phyloP scores from a whole-genome alignment of 37 sponge, comb jelly and placozoan genomes.

The Cliona cf. orientalis region DNA sequence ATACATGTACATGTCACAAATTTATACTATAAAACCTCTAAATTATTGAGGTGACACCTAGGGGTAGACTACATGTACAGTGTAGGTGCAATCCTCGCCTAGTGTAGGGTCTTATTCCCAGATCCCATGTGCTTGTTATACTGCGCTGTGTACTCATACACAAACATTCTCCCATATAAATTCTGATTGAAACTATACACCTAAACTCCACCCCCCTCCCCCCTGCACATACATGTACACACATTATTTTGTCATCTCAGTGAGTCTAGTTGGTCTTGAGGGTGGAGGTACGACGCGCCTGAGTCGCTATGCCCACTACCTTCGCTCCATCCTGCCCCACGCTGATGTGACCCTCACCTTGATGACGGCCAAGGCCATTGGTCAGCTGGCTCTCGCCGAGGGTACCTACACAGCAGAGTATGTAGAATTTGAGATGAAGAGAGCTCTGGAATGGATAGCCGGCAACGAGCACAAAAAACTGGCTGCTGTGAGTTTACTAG shows the following conservation, averaged over 20 bases:
- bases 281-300: conserved; percentile 63
- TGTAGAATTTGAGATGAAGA: conserved; percentile 90
- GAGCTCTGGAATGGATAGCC: conserved; percentile 83
- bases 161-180: too few relatives aligned
- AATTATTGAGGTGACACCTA: too few relatives aligned
- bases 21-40: too few relatives aligned
- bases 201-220: neutral
- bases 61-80: too few relatives aligned
- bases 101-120: too few relatives aligned
- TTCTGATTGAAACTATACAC: too few relatives aligned
- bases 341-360: conserved; percentile 74
- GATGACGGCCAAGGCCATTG: conserved; percentile 88
- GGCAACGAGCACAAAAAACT: conserved; percentile 73
- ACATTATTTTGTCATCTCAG: conserved; percentile 22
- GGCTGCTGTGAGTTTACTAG: conserved; percentile 69
- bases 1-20: too few relatives aligned
- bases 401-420: conserved; percentile 89
- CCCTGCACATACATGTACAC: conserved; percentile 6
- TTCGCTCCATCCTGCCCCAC: conserved; percentile 78
- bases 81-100: too few relatives aligned
- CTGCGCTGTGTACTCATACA: too few relatives aligned
- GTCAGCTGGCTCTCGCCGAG: conserved; percentile 86
- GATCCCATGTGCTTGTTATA: too few relatives aligned
- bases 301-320: conserved; percentile 83
- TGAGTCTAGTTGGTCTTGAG: conserved; percentile 77